phyloP scores from a whole-genome alignment of 2,888 invertebrate species.

The Cryptus armator region DNA sequence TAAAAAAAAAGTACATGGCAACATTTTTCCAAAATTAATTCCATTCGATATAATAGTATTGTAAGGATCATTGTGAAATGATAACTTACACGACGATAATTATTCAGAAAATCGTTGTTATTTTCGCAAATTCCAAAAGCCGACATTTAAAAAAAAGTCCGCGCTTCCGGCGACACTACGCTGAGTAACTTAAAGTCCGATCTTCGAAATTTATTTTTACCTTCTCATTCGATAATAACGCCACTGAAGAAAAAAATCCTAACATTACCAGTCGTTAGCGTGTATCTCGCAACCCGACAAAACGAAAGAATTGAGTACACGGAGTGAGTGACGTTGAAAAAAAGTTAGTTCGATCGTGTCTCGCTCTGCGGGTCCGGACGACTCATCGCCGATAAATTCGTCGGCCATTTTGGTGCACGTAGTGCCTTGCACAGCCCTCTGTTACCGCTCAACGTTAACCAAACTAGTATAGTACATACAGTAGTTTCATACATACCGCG shows the following conservation, averaged over 20 bases:
- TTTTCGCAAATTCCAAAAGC: background rate
- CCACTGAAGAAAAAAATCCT: background rate
- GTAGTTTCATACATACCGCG: conserved; percentile 28
- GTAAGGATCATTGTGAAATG: no score
- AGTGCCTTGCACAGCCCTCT: conserved; percentile 38
- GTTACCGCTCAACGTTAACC: conserved; percentile 3
- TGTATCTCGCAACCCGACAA: background rate
- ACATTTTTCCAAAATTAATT: background rate
- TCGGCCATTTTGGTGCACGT: conserved; percentile 63
- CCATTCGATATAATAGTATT: no score
- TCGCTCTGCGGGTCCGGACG: background rate
- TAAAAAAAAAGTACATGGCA: background rate
- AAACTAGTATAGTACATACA: conserved; percentile 3
- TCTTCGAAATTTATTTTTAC: background rate
- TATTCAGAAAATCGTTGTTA: no score
- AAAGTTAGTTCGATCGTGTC: background rate
- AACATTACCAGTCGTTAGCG: background rate
- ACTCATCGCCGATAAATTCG: conserved; percentile 9
- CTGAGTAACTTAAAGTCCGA: background rate
- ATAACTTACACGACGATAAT: no score
- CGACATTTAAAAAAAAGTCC: background rate
- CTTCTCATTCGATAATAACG: background rate
- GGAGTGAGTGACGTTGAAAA: background rate
- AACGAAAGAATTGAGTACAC: background rate
- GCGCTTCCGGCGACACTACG: conserved; percentile 15